These are phyloP conservation scores for Sylvia borin DNA, from an alignment of 2,797 vertebrate genomes.

Conservation along the genomic window DNA sequence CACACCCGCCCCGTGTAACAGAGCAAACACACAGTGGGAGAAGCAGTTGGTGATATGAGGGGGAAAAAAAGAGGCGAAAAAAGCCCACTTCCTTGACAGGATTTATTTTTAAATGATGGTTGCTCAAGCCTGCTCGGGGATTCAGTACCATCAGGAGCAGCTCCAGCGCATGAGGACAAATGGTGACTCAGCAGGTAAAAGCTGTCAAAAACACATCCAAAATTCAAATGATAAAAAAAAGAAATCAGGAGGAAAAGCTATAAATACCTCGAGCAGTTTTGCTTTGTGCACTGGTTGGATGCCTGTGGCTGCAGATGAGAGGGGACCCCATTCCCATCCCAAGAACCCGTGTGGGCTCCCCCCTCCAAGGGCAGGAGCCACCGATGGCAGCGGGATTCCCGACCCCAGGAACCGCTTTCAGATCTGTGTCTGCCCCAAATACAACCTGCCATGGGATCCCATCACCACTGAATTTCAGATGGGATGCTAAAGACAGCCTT, in stretches of 20 bases:
- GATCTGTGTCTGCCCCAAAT: fast-evolving
- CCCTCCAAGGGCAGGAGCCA: not conserved
- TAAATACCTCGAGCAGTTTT: not conserved
- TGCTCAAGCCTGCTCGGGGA: not conserved
- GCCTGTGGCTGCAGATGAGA: not conserved
- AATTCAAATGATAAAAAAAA: not conserved
- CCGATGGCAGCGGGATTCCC: fast-evolving
- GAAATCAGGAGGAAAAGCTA: not conserved
- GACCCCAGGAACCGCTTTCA: fast-evolving
- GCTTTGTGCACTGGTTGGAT: not conserved
- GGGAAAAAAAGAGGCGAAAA: fast-evolving
- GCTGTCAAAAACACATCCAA: slow-evolving; percentile 13
- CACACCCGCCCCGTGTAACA: not conserved
- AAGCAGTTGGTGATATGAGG: not conserved
- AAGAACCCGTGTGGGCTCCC: fast-evolving
- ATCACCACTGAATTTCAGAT: not conserved
- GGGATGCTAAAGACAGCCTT: not conserved
- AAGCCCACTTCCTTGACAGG: not conserved
- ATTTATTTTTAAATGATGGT: slow-evolving; percentile 18
- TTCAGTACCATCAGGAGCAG: not conserved
- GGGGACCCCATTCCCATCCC: not conserved
- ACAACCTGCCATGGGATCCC: fast-evolving
- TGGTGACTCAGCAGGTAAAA: slow-evolving; percentile 65
- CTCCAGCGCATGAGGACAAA: not conserved
- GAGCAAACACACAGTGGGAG: not conserved